These are phyloP conservation scores for Anaspis maculata DNA, from an alignment of 2,888 invertebrate genomes.

Conservation along the genomic window DNA sequence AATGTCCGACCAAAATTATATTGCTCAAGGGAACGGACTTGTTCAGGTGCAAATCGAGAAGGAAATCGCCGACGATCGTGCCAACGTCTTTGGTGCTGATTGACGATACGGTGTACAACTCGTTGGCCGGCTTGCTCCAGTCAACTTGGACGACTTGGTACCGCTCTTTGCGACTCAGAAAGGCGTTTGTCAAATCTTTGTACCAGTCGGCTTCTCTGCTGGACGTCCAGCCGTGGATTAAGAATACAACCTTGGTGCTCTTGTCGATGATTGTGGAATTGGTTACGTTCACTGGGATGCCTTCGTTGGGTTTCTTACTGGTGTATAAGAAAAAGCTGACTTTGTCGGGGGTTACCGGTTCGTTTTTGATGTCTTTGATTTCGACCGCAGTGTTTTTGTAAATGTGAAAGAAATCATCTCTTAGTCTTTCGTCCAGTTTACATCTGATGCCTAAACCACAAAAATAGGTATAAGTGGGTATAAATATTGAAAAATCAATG, in stretches of 20 bases:
- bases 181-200: constrained; percentile 25
- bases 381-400: constrained; percentile 24
- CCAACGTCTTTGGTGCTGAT: constrained; percentile 29
- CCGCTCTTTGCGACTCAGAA: constrained; percentile 19
- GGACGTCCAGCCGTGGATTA: constrained; percentile 29
- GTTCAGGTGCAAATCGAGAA: constrained; percentile 22
- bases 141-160: constrained; percentile 27
- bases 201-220: constrained; percentile 23
- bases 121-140: constrained; percentile 26
- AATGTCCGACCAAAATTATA: constrained; percentile 28
- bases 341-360: constrained; percentile 22
- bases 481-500: too few species aligned
- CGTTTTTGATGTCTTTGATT: constrained; percentile 19
- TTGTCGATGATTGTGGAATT: constrained; percentile 17
- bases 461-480: too few species aligned
- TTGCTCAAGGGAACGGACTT: constrained; percentile 21
- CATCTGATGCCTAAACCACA: constrained; percentile 12
- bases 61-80: constrained; percentile 21
- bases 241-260: constrained; percentile 21
- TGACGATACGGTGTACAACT: constrained; percentile 25
- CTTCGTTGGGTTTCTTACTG: constrained; percentile 17
- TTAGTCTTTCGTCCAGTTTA: constrained; percentile 14
- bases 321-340: constrained; percentile 24
- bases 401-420: constrained; percentile 25
- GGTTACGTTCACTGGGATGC: too few species aligned